These are phyloP conservation scores for Drosophila obscura DNA, from an alignment of 1,140 invertebrate genomes.

Conservation along the genomic window DNA sequence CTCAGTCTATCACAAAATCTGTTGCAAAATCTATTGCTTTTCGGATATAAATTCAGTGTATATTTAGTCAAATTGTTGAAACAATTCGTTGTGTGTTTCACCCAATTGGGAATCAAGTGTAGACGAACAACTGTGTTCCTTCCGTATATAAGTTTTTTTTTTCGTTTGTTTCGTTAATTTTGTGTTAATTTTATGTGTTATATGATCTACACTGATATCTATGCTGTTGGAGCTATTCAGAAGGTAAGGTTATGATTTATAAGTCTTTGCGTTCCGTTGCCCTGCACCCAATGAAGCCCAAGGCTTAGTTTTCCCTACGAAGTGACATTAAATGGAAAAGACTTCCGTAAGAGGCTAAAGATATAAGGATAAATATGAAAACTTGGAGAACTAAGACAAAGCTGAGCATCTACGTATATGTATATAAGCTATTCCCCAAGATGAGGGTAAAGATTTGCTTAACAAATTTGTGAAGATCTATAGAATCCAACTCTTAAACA, in stretches of 20 bases:
- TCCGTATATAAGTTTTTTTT: constrained; percentile 1
- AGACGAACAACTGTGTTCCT: constrained; percentile 9
- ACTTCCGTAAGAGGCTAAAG: too few species aligned
- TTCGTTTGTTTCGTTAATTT: constrained; percentile 11
- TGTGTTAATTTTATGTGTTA: constrained; percentile 6
- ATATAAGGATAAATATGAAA: too few species aligned
- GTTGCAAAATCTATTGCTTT: constrained; percentile 59
- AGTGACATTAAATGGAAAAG: not conserved
- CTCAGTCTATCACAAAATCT: constrained; percentile 29
- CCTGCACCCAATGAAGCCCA: not conserved
- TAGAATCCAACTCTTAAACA: not conserved
- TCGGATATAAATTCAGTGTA: constrained; percentile 69
- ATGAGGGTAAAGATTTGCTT: too few species aligned
- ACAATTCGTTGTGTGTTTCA: constrained; percentile 45
- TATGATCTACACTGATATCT: not conserved
- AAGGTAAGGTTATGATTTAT: constrained; percentile 19
- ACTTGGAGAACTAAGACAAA: too few species aligned
- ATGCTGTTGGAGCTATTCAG: constrained; percentile 8
- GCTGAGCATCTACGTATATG: too few species aligned
- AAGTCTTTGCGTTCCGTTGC: not conserved
- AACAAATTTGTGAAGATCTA: too few species aligned
- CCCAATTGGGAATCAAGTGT: constrained; percentile 3
- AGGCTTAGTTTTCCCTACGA: too few species aligned
- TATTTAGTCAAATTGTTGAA: constrained; percentile 63
- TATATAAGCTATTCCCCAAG: too few species aligned